Evolutionary conservation across 2,113 vertebrate species (phyloP).

Genomic region (Ciconia boyciana): DNA sequence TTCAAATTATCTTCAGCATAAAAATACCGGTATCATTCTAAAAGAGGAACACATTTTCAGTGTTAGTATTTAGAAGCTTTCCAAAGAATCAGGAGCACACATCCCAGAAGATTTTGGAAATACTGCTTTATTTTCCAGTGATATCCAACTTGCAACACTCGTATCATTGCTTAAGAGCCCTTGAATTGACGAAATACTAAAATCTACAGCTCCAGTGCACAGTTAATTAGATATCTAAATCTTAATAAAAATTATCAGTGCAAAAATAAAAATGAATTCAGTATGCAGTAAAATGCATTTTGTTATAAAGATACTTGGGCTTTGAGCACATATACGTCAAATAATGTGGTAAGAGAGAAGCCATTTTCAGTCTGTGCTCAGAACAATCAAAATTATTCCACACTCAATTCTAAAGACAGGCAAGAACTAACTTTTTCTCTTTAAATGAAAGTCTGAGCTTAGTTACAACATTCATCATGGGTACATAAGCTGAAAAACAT

Average conservation of each 20-base stretch:
- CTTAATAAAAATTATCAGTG: slow-evolving; percentile 40
- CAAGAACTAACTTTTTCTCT: background rate
- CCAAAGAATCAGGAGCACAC: background rate
- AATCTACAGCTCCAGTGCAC: slow-evolving; percentile 31
- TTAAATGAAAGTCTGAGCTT: background rate
- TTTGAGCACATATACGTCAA: background rate
- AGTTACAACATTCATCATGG: background rate
- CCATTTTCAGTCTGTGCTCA: background rate
- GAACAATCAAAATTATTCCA: background rate
- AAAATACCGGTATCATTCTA: background rate
- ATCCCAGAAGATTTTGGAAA: background rate
- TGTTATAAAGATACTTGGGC: background rate
- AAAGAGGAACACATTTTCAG: background rate
- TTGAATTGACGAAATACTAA: background rate
- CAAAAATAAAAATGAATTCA: slow-evolving; percentile 25
- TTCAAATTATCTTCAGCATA: background rate
- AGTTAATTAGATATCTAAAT: background rate
- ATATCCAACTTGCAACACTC: background rate
- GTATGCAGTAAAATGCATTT: background rate
- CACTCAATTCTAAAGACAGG: background rate
- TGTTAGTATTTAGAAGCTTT: background rate
- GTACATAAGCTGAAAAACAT: background rate
- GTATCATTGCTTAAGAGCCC: background rate
- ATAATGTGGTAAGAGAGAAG: background rate
- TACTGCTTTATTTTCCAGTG: slow-evolving; percentile 38